Evolutionary conservation across 2,797 vertebrate species (phyloP).

Genomic region (Acanthurus lineatus): DNA sequence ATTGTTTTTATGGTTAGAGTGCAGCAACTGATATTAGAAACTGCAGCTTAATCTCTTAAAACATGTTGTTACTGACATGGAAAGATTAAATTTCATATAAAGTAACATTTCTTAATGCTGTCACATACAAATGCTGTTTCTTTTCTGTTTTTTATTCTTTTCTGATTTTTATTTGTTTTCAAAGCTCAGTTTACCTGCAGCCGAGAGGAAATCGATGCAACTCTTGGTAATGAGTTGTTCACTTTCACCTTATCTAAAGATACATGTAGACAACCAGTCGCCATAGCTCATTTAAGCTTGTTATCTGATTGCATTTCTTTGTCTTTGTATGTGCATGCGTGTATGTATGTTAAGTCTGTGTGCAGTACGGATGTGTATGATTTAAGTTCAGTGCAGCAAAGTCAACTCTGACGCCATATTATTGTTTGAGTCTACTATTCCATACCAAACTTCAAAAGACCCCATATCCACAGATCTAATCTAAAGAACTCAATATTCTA

Average conservation of each 20-base stretch:
- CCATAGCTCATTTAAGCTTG: conserved; percentile 46
- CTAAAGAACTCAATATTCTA: conserved; percentile 33
- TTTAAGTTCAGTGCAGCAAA: conserved; percentile 57
- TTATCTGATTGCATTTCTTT: conserved; percentile 47
- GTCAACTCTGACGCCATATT: conserved; percentile 54
- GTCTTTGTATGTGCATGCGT: background rate
- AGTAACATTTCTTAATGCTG: conserved; percentile 13
- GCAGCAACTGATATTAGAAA: too few species aligned
- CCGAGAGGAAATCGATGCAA: conserved; percentile 34
- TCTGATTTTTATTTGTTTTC: conserved; percentile 13
- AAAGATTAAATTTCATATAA: too few species aligned
- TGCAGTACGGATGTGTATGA: background rate
- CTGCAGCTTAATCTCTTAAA: too few species aligned
- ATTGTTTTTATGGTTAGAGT: too few species aligned
- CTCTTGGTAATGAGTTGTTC: conserved; percentile 16
- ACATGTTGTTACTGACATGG: too few species aligned
- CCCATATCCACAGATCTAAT: conserved; percentile 40
- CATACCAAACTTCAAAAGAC: conserved; percentile 52
- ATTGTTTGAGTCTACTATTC: conserved; percentile 48
- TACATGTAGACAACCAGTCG: conserved; percentile 52
- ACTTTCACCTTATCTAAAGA: conserved; percentile 40
- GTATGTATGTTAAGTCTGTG: background rate
- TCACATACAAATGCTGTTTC: background rate
- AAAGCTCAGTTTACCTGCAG: conserved; percentile 20
- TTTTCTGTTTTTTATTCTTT: conserved; percentile 18